Base-by-base conservation (phyloP, 53 echinoderm and acorn worm genomes). In the Holothuria leucospilota region DNA sequence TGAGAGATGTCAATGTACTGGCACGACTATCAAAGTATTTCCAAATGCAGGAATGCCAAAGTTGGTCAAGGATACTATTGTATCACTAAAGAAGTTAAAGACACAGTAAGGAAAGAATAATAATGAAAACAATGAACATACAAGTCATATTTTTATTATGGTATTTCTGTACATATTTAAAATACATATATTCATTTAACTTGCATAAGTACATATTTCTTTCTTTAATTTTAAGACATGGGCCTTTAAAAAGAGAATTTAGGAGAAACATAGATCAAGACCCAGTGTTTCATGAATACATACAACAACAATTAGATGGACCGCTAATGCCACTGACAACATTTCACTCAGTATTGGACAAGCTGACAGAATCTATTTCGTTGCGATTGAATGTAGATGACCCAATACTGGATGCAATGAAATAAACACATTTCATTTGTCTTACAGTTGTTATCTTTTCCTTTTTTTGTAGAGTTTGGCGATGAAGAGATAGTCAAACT, bases 1-100 rank as follows among this genome's bases (percentile, higher is more conserved):
- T 71, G 71, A 28, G 20, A 39, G 71, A 71, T 39, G 71, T 71
- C 39, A 71, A 71, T 15, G 40, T 71, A 34, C 71, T 71, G 39
- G 39, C 71, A 34, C 24, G 39, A 71, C 40, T 71, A 28, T 71
- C 71, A 71, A 26, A 15, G 39, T 7, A 15, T 39, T 71, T 71
- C 29, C 71, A 71, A 71, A 71, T 13, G 39, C 13, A 38, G 40
- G 71, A 39, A 38, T 71, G 39, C 71, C 71, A 71, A 71, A 71
- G 39, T 28, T 71, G 5, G 71, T 71, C 13, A 71, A 16, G 15
- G 71, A 71, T 39, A 39, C 71, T 71, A 39, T 71, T 20, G 39
- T 39, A 71, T 71, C 71, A 34, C 39, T 71, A 14, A 71, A 39
- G 26, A 71, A 71, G 71, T 14, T 71, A 39, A 38, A 38, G 39